Evolutionary conservation across 2,113 vertebrate genomes (phyloP), one percentile per base, ranked within the genome.

Genomic region (Coptodon bakossiorum): DNA sequence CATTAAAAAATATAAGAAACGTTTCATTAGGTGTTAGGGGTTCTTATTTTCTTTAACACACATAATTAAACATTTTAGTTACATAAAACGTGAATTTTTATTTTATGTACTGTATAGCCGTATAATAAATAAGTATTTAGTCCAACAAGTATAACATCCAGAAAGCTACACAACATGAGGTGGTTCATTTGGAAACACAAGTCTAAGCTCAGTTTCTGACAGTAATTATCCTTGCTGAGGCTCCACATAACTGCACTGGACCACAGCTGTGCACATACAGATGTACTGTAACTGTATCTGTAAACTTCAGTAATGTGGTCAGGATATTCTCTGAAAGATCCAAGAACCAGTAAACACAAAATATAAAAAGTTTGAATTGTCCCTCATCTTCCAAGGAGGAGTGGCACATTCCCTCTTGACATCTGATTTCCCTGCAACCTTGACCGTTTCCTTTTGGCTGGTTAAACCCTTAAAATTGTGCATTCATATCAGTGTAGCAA

Each of bases 281-380:
- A 29, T 57, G 24, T 29, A 3, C 24, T 14, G 54, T 57, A 57
- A 59, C 24, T 0, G 56, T 2, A 57, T 29, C 24, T 57, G 56
- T 59, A 59, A 59, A 29, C 56, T 3, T 59, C 56, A 59, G 29
- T 59, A 59, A 59, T 29, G 56, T 2, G 56, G 0, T 3, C 56
- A 57, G 4, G 13, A 16, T 29, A 59, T 5, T 0, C 1, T 29
- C 56, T 2, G 56, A 3, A 57, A 27, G 24, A 27, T 2, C 54
- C 24, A 57, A 57, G 12, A 57, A 57, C 54, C 1, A 57, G 12
- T 57, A 29, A 14, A 57, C 12, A 57, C 24, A 29, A 57, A 57
- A 57, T 29, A 57, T 57, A 8, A 57, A 57, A 29, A 57, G 22
- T 56, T 56, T 56, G 54, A 56, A 56, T 56, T 27, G 54, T 27